Conservation (phyloP, 2,888 invertebrate genomes). For the Zygogramma bicolorata region DNA sequence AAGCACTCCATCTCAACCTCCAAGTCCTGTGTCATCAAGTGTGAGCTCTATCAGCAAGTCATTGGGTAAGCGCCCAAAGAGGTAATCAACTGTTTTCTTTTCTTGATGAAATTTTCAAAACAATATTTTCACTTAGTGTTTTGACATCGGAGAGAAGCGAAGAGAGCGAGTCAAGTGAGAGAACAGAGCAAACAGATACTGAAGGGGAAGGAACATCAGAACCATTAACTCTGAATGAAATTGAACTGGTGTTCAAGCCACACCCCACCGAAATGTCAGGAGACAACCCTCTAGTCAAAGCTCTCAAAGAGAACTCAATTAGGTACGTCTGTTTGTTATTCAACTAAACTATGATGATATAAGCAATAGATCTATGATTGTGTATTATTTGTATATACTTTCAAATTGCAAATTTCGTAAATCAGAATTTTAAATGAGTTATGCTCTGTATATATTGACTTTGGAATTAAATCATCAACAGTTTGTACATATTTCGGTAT, state of each 20-base stretch:
- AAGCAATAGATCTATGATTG: too few species aligned
- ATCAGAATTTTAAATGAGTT: too few species aligned
- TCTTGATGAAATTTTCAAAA: background rate
- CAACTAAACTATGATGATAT: too few species aligned
- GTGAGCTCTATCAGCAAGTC: slow-evolving; percentile 77
- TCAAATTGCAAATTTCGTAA: too few species aligned
- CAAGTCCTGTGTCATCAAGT: slow-evolving; percentile 79
- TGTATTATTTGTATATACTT: too few species aligned
- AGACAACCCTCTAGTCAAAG: slow-evolving; percentile 85
- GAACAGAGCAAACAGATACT: slow-evolving; percentile 74
- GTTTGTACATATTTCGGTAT: too few species aligned
- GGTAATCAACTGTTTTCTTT: slow-evolving; percentile 53
- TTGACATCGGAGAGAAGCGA: slow-evolving; percentile 69
- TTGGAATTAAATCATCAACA: too few species aligned
- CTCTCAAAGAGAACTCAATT: slow-evolving; percentile 87
- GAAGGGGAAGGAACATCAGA: slow-evolving; percentile 84
- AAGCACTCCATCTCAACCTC: slow-evolving; percentile 73
- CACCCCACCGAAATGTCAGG: slow-evolving; percentile 94
- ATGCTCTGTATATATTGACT: too few species aligned
- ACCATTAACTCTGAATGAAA: slow-evolving; percentile 86
- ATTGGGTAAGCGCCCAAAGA: slow-evolving; percentile 78
- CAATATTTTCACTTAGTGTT: slow-evolving; percentile 65
- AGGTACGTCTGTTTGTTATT: slow-evolving; percentile 66
- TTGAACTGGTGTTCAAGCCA: slow-evolving; percentile 95
- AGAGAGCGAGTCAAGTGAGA: slow-evolving; percentile 81